Evolutionary conservation across 1,140 invertebrate species (phyloP), one percentile per base, ranked within the genome.

Genomic region (Chelonus insularis): DNA sequence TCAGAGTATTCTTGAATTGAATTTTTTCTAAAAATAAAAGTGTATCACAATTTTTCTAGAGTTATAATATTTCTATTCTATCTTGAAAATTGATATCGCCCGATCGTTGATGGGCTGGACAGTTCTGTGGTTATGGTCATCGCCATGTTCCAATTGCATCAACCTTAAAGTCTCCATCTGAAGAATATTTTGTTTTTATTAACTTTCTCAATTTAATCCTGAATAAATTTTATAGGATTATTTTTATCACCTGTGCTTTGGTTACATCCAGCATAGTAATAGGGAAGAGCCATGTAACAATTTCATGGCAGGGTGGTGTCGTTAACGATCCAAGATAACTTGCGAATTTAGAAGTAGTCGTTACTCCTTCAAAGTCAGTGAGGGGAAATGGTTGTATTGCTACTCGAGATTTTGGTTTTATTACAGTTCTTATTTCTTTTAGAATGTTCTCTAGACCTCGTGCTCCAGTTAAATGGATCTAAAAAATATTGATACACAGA

Each of bases 321-420:
- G 56, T 58, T 1, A 58, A 36, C 11, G 56, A 58, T 25, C 56
- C 56, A 34, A 34, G 14, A 21, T 58, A 58, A 21, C 25, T 48
- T 7, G 29, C 43, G 1, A 20, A 48, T 11, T 48, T 34, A 36
- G n/a, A 9, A 3, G 56, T 36, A 12, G 25, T 37, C 11, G 14
- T 21, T 12, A 58, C 29, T 18, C 16, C 29, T 16, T 51, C 48
- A 18, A 51, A 51, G 4, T 12, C 16, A 1, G 48, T 34, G 2
- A 51, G 29, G 9, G 48, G 4, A 18, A 51, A 51, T 18, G 48
- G 48, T 51, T 48, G 8, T 23, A 51, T 14, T 16, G 25, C 25
- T 16, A 34, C 48, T 14, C n/a, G 4, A 5, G 25, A 29, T n/a
- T 51, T 36, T 7, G 29, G 12, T 5, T 32, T 32, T 2, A 18